phyloP scores from a whole-genome alignment of 2,797 vertebrate genomes.

The Halcyon leucocephala region DNA sequence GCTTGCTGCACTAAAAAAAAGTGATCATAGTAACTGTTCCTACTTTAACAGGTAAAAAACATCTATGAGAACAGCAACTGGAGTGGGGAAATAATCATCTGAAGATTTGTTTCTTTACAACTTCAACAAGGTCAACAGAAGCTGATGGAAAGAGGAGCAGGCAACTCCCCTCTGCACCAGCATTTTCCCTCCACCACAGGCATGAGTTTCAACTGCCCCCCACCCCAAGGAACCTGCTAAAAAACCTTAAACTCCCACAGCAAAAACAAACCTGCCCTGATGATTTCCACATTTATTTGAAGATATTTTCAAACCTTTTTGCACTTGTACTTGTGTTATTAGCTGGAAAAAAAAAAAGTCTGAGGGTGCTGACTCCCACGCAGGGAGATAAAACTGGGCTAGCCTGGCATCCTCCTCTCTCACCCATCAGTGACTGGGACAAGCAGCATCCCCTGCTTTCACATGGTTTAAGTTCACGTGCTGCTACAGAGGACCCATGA shows the following conservation, averaged over 20 bases:
- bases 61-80: rapidly evolving
- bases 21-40: not conserved
- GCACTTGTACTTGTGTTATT: not conserved
- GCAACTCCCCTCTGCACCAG: not conserved
- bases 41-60: not conserved
- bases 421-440: rapidly evolving
- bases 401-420: not conserved
- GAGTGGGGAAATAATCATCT: not conserved
- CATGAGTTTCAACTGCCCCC: not conserved
- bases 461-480: not conserved
- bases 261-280: not conserved
- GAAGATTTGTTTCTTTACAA: not conserved
- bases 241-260: not conserved
- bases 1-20: not conserved
- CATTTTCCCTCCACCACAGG: not conserved
- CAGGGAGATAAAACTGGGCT: not conserved
- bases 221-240: not conserved
- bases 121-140: conserved; percentile 11
- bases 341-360: not conserved
- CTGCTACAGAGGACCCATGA: not conserved
- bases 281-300: not conserved
- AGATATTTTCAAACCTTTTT: not conserved
- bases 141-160: not conserved
- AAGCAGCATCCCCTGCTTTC: not conserved
- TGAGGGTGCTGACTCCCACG: not conserved